Base-by-base conservation (phyloP, 2,797 vertebrate species). In the Cuniculus paca region DNA sequence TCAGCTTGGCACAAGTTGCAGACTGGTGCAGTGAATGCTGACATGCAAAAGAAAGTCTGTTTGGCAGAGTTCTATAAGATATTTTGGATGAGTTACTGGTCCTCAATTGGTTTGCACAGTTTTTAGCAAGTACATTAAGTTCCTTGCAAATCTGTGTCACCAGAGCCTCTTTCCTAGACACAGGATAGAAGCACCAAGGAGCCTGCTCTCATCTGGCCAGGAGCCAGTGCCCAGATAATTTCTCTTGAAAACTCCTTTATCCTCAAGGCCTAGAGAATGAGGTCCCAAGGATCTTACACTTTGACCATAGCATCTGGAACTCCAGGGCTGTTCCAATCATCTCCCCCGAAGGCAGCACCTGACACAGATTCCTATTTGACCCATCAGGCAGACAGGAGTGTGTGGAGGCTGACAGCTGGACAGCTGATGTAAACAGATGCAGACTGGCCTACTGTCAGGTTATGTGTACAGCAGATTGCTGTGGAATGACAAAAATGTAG, bases 401-500 rank as follows among this genome's bases (percentile, higher is more conserved):
- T 31, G 63, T 79, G 79, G 31, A 82, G 70, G 80, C 63, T 84
- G 95, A 70, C 96, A 96, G 96, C 96, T 95, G 96, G 96, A 22
- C 4, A 61, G 94, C 91, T 83, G 63, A 86, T 88, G 94, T 91
- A 91, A 97, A 95, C n/a, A 97, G 95, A 93, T 16, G 60, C 1
- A 78, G 91, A 70, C 83, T 61, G 81, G 68, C 68, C 31, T 63
- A 68, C 24, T n/a, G 87, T 65, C 52, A 63, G 56, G 81, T 77
- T 31, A 17, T 24, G 87, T 77, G 52, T 28, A 54, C 42, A n/a
- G 96, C 93, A 95, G 93, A 88, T 93, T 4, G 91, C 79, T 96
- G 93, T 96, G 98, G 98, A 98, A 98, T 98, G 97, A 96, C 90
- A 98, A 97, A 91, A 96, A 98, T 84, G 98, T 85, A 65, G 91